Evolutionary conservation across 2,113 vertebrate species (phyloP).

Genomic region (Terrapene triunguis): DNA sequence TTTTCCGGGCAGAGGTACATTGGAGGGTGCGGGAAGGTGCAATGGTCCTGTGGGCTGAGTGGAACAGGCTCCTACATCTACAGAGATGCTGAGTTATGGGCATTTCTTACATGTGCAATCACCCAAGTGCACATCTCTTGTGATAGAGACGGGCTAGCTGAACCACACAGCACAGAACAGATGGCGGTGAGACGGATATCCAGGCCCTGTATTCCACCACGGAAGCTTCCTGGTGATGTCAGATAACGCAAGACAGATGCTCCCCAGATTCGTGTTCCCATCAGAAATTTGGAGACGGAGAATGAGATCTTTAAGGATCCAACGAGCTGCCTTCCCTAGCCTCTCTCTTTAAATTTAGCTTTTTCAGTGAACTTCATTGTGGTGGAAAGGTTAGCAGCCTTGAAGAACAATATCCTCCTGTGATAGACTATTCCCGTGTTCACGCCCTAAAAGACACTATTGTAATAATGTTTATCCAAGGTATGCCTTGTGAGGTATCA

Average conservation of each 20-base stretch:
- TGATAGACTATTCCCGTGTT: too few relatives aligned
- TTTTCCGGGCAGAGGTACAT: not conserved
- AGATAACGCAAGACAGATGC: not conserved
- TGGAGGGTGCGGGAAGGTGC: not conserved
- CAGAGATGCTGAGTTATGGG: not conserved
- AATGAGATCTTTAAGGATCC: not conserved
- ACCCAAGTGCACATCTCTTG: not conserved
- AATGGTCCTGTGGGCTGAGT: not conserved
- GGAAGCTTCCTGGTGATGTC: not conserved
- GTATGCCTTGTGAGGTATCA: too few relatives aligned
- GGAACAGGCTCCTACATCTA: not conserved
- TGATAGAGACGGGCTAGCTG: not conserved
- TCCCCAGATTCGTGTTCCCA: not conserved
- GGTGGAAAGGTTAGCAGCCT: not conserved
- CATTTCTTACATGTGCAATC: not conserved
- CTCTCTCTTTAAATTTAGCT: not conserved
- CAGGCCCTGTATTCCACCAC: not conserved
- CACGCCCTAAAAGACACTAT: too few relatives aligned
- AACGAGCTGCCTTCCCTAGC: not conserved
- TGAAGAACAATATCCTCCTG: not conserved
- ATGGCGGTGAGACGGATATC: not conserved
- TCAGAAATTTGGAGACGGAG: not conserved
- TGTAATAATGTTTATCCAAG: too few relatives aligned
- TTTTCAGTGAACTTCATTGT: not conserved
- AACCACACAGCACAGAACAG: not conserved